Conservation (phyloP, 2,797 vertebrate genomes). For the Xenopus petersii region DNA sequence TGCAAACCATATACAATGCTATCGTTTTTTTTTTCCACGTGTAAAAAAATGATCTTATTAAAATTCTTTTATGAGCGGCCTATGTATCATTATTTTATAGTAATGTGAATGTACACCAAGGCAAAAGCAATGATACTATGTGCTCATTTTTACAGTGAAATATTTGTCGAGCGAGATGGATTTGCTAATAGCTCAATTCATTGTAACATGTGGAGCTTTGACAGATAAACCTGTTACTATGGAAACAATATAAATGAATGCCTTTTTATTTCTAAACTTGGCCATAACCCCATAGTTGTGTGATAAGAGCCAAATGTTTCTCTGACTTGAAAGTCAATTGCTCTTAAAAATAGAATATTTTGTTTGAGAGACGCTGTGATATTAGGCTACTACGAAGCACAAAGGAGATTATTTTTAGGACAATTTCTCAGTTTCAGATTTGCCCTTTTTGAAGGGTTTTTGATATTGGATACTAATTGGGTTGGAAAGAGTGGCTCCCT, state of each 20-base stretch:
- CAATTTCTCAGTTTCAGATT: conserved; percentile 2
- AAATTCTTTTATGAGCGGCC: no score
- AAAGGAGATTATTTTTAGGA: conserved; percentile 4
- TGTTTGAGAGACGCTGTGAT: background rate
- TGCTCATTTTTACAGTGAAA: no score
- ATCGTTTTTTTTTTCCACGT: no score
- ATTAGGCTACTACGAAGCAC: background rate
- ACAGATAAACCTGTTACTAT: conserved; percentile 44
- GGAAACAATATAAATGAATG: conserved; percentile 51
- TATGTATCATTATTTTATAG: no score
- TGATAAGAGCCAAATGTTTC: conserved; percentile 47
- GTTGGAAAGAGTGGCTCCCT: no score
- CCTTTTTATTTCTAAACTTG: conserved; percentile 46
- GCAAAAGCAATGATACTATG: no score
- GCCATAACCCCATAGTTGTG: conserved; percentile 47
- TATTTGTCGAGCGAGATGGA: no score
- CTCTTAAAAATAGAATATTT: conserved; percentile 41
- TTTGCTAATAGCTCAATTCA: conserved; percentile 27
- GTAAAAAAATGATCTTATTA: no score
- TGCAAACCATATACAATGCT: no score
- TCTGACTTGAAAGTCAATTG: conserved; percentile 34
- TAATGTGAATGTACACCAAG: no score
- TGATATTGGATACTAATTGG: no score
- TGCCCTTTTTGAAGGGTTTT: conserved; percentile 7
- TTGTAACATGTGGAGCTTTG: background rate